phyloP scores from a whole-genome alignment of 1,140 invertebrate species.

The Drosophila lini region DNA sequence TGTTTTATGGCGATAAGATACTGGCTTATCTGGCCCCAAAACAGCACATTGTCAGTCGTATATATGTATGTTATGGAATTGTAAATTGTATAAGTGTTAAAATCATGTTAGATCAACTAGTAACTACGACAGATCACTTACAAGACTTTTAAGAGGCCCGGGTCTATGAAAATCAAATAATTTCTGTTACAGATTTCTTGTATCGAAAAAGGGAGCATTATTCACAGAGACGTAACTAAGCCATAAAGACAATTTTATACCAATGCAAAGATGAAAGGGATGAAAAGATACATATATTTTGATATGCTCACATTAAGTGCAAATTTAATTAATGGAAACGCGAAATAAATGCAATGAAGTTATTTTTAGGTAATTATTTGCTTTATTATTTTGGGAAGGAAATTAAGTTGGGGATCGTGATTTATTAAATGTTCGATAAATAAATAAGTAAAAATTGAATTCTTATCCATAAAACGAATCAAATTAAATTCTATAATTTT shows the following conservation, averaged over 20 bases:
- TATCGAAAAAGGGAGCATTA: constrained; percentile 9
- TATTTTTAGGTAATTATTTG: constrained; percentile 23
- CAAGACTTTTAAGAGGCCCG: constrained; percentile 30
- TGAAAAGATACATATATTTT: constrained; percentile 60
- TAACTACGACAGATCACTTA: constrained; percentile 32
- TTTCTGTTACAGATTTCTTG: constrained; percentile 7
- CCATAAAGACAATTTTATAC: constrained; percentile 64
- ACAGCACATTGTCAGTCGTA: constrained; percentile 29
- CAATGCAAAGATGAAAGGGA: constrained; percentile 21
- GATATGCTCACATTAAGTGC: constrained; percentile 61
- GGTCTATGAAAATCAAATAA: constrained; percentile 21
- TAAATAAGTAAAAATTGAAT: neutral
- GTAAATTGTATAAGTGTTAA: constrained; percentile 41
- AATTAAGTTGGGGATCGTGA: neutral
- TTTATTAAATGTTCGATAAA: neutral
- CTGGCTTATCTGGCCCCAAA: constrained; percentile 18
- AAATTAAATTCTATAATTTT: neutral
- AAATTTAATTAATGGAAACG: constrained; percentile 49
- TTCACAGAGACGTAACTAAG: constrained; percentile 49
- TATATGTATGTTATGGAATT: constrained; percentile 38
- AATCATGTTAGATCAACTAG: constrained; percentile 28
- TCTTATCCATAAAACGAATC: neutral
- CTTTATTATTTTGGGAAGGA: constrained; percentile 11
- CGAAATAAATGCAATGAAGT: constrained; percentile 48
- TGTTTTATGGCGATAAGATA: constrained; percentile 29